Percentiles rank a stretch among this genome's conserved stretches.
Conservation (phyloP, 1,140 invertebrate species). For the Apis florea region DNA sequence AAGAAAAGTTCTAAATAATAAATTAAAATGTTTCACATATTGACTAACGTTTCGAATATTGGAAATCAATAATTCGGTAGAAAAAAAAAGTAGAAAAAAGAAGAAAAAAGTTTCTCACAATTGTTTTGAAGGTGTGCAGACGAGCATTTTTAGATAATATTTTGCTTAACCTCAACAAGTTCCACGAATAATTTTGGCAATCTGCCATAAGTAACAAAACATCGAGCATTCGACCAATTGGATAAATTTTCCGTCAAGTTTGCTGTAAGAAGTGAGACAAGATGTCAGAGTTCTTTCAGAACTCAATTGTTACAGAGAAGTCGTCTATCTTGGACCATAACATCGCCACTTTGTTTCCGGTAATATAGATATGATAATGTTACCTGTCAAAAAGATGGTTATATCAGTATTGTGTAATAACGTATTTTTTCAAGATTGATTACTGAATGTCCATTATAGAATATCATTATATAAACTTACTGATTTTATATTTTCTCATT, state of each 20-base stretch:
- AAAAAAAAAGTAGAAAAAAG: background rate
- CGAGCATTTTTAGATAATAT: too few relatives aligned
- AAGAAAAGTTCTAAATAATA: background rate
- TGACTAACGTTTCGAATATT: background rate
- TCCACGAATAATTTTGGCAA: conserved; percentile 43
- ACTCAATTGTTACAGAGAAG: background rate
- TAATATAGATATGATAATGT: conserved; percentile 39
- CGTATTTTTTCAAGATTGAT: background rate
- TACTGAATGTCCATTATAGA: background rate
- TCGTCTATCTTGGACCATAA: background rate
- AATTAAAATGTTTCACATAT: background rate
- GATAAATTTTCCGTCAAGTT: conserved; percentile 5
- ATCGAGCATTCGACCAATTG: background rate
- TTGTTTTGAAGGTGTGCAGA: background rate
- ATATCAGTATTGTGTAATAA: too few relatives aligned
- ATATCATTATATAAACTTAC: too few relatives aligned
- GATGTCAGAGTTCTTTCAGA: conserved; percentile 12
- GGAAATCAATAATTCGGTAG: background rate
- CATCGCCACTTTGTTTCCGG: conserved; percentile 46
- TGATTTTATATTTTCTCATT: background rate
- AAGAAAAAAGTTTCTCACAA: background rate
- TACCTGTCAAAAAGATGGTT: conserved; percentile 2
- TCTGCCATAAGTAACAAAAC: background rate
- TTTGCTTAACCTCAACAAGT: background rate
- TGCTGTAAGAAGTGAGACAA: background rate